Evolutionary conservation across 2,113 vertebrate genomes (phyloP).

Genomic region (Dendrocopos noguchii): DNA sequence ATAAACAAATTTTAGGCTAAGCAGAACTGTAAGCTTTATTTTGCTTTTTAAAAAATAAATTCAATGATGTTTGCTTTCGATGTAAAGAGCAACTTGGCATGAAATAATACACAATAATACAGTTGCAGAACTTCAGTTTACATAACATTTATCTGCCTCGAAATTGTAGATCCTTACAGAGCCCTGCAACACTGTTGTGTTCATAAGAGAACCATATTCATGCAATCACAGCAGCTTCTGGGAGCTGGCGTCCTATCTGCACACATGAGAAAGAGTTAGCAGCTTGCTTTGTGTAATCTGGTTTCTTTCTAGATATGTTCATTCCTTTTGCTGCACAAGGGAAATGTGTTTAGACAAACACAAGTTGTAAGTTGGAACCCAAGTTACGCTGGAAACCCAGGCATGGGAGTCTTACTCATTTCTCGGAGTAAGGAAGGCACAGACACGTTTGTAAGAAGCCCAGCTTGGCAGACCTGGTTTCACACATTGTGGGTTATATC

Average conservation of each 20-base stretch:
- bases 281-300: conserved; percentile 35
- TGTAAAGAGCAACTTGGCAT: background rate
- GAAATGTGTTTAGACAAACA: background rate
- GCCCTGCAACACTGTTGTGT: background rate
- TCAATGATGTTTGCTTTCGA: conserved; percentile 9
- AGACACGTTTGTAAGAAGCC: background rate
- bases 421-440: background rate
- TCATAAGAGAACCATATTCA: background rate
- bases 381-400: background rate
- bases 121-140: conserved; percentile 19
- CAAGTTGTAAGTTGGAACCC: background rate
- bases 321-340: conserved; percentile 52
- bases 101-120: background rate
- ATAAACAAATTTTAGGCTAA: background rate
- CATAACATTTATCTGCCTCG: conserved; percentile 18
- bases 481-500: background rate
- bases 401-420: background rate
- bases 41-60: background rate
- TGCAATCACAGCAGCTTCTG: conserved; percentile 62
- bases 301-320: conserved; percentile 44
- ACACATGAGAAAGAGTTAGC: conserved; percentile 58
- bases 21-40: conserved; percentile 21
- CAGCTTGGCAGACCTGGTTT: background rate
- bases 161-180: background rate
- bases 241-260: conserved; percentile 44